phyloP scores from a whole-genome alignment of 1,140 invertebrate species.

The Sycophila sp. region DNA sequence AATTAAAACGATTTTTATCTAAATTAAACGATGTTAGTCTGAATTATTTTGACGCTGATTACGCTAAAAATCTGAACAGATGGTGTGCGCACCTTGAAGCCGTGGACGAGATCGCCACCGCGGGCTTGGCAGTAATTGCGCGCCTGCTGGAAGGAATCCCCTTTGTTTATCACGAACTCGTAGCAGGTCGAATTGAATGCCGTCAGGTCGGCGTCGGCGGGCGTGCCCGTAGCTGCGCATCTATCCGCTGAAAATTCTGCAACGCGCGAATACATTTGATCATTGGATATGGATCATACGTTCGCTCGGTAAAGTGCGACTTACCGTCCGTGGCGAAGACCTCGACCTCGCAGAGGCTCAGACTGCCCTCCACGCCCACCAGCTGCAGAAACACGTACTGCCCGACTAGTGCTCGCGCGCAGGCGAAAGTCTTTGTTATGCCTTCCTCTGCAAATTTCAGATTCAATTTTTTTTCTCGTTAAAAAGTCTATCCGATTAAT shows the following conservation, averaged over 20 bases:
- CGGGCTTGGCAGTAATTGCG: constrained; percentile 77
- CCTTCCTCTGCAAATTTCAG: constrained; percentile 78
- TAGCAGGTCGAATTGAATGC: constrained; percentile 89
- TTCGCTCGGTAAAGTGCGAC: constrained; percentile 34
- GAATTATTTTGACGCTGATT: not conserved
- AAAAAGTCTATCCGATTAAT: too few relatives aligned
- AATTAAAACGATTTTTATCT: too few relatives aligned
- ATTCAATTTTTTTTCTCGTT: too few relatives aligned
- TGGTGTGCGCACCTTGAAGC: constrained; percentile 69
- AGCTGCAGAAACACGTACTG: constrained; percentile 90
- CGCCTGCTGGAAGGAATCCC: constrained; percentile 83
- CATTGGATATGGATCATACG: not conserved
- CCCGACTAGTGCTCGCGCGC: constrained; percentile 83
- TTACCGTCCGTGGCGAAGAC: constrained; percentile 90
- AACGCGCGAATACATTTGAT: too few relatives aligned
- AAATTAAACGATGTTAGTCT: too few relatives aligned
- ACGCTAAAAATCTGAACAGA: not conserved
- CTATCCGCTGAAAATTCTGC: constrained; percentile 84
- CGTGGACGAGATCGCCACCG: constrained; percentile 85
- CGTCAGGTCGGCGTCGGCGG: constrained; percentile 78
- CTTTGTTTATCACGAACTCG: constrained; percentile 84
- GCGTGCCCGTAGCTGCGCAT: constrained; percentile 75
- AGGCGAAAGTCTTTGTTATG: constrained; percentile 88
- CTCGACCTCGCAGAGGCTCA: constrained; percentile 91
- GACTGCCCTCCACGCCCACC: constrained; percentile 88